These are phyloP conservation scores for Lathamus discolor DNA, from an alignment of 2,113 vertebrate genomes.

Conservation along the genomic window DNA sequence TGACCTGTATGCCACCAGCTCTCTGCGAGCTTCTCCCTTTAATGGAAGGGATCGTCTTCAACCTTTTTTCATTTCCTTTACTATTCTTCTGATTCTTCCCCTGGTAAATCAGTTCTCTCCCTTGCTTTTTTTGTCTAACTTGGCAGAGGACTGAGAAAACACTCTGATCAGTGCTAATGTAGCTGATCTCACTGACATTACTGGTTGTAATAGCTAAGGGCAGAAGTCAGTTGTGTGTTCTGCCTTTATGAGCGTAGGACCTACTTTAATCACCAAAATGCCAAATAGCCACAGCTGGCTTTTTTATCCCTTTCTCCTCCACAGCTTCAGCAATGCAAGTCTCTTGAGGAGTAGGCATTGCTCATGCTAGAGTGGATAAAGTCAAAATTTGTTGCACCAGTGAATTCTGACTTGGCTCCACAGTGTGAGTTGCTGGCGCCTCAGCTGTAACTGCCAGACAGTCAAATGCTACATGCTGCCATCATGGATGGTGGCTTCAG, in stretches of 20 bases:
- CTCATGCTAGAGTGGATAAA: neutral
- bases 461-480: neutral
- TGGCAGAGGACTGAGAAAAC: neutral
- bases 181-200: neutral
- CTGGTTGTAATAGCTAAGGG: neutral
- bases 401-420: neutral
- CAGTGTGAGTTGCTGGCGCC: neutral
- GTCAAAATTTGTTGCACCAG: neutral
- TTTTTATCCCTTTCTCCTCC: neutral
- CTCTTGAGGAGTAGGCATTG: neutral
- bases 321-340: neutral
- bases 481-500: neutral
- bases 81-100: neutral
- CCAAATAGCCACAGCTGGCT: neutral
- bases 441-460: neutral
- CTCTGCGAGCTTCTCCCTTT: neutral
- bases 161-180: neutral
- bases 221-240: neutral
- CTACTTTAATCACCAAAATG: neutral
- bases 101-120: neutral
- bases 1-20: neutral
- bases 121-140: neutral
- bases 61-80: neutral
- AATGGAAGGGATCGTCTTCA: neutral
- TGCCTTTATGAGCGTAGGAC: neutral